A percentile compares a stretch with the other conserved stretches of the same genome.
Evolutionary conservation across 2,888 invertebrate species (phyloP).

Genomic region (Myopa tessellatipennis): DNA sequence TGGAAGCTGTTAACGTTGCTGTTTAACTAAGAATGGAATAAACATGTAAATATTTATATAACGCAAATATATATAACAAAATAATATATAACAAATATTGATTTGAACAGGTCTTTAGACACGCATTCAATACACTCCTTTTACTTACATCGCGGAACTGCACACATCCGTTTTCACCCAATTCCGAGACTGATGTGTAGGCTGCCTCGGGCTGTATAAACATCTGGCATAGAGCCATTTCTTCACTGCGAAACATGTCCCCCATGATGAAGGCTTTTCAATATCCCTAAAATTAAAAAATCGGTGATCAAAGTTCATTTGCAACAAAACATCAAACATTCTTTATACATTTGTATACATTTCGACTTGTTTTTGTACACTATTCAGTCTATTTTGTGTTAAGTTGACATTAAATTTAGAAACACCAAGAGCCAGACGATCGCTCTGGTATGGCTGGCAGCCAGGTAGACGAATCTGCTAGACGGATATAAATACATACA

Average conservation of each 20-base stretch:
- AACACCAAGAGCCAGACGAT: background rate
- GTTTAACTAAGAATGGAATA: slow-evolving; percentile 73
- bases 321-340: too few species aligned
- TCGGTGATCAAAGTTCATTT: background rate
- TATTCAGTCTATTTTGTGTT: background rate
- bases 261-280: slow-evolving; percentile 72
- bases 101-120: background rate
- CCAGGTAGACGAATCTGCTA: background rate
- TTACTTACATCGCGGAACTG: slow-evolving; percentile 94
- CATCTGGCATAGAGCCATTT: slow-evolving; percentile 94
- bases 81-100: too few species aligned
- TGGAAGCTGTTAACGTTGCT: slow-evolving; percentile 84
- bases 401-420: slow-evolving; percentile 3
- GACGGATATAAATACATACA: too few species aligned
- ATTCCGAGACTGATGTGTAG: slow-evolving; percentile 92
- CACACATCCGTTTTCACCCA: slow-evolving; percentile 93
- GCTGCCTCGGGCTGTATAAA: slow-evolving; percentile 97
- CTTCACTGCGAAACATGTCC: slow-evolving; percentile 89
- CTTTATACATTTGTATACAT: background rate
- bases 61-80: too few species aligned
- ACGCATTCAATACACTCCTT: too few species aligned
- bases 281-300: slow-evolving; percentile 40
- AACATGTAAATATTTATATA: too few species aligned
- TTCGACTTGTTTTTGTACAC: background rate
- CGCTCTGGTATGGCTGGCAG: background rate